Evolutionary conservation across 2,113 vertebrate genomes (phyloP), one percentile per base, ranked within the genome.

Genomic region (Aplodontia rufa): DNA sequence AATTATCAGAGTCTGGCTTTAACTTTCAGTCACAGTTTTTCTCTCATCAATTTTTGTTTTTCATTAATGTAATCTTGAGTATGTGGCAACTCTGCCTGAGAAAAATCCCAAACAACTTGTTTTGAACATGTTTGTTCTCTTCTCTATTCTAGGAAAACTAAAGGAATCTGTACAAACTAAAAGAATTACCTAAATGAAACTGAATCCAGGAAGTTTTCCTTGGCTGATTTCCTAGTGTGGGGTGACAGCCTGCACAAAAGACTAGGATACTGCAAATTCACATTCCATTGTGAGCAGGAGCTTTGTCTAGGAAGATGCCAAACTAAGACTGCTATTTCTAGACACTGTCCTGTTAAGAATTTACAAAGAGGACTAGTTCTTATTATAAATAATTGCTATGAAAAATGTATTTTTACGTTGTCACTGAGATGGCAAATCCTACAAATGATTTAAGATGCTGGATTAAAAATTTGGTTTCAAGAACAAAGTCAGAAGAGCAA

Each of bases 101-200:
- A 79, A 97, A 92, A 92, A 68, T 42, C 76, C 22, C 71, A 87
- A 93, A 71, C 74, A 96, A 72, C 24, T 80, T 92, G 47, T 84
- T 92, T 89, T 91, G 78, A 91, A 94, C 82, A 88, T 42, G 7
- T 88, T 90, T 94, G 6, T 92, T 95, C 81, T 95, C 72, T 85
- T 93, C 64, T 75, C n/a, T 68, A 45, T 91, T 97, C 45, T 93
- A 51, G 53, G 22, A 51, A 83, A 81, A 58, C 30, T 75, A 88
- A 35, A 32, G 47, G 45, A 88, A 35, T 58, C 68, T 91, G 55
- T 53, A 11, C 45, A 86, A 94, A 75, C 85, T 30, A 69, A 80
- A 89, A 45, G n/a, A 92, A 71, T 93, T 86, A 79, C 68, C 55
- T 87, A 94, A 93, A 0, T 95, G 91, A 92, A 96, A 90, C 37